Evolutionary conservation across 92 coral and sea anemone genomes (phyloP).

Genomic region (Montipora capitata): DNA sequence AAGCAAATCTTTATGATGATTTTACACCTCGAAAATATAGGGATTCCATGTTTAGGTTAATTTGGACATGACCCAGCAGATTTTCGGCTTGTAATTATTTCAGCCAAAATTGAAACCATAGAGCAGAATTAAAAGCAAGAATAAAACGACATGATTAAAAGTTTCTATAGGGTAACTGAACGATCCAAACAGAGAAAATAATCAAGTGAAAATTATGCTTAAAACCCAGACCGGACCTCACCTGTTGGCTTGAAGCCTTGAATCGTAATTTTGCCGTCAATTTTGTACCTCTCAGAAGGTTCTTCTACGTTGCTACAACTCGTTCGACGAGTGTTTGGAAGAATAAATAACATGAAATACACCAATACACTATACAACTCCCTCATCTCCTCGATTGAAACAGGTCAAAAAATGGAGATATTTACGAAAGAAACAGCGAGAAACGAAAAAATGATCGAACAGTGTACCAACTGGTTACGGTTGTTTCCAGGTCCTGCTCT

Average conservation of each 20-base stretch:
- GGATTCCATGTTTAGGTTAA: too few species aligned
- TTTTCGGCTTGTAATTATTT: too few species aligned
- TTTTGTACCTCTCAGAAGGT: conserved; percentile 85
- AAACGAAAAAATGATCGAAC: too few species aligned
- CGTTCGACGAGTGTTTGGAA: conserved; percentile 32
- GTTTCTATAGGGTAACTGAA: too few species aligned
- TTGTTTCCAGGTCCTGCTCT: conserved; percentile 6
- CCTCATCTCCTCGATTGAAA: not conserved
- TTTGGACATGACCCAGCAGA: too few species aligned
- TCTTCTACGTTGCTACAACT: conserved; percentile 72
- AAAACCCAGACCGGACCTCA: conserved; percentile 30
- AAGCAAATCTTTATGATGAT: too few species aligned
- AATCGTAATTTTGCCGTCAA: conserved; percentile 92
- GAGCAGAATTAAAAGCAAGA: too few species aligned
- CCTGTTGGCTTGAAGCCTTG: conserved; percentile 92
- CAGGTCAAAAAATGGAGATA: not conserved
- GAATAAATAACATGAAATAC: not conserved
- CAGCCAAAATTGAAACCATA: too few species aligned
- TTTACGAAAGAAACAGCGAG: too few species aligned
- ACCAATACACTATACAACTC: conserved; percentile 31
- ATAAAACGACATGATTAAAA: too few species aligned
- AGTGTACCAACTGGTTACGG: too few species aligned
- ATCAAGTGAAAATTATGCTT: not conserved
- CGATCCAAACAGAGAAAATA: not conserved
- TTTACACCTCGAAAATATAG: too few species aligned